Evolutionary conservation across 2,113 vertebrate genomes (phyloP).

Genomic region (Thamnaconus septentrionalis): DNA sequence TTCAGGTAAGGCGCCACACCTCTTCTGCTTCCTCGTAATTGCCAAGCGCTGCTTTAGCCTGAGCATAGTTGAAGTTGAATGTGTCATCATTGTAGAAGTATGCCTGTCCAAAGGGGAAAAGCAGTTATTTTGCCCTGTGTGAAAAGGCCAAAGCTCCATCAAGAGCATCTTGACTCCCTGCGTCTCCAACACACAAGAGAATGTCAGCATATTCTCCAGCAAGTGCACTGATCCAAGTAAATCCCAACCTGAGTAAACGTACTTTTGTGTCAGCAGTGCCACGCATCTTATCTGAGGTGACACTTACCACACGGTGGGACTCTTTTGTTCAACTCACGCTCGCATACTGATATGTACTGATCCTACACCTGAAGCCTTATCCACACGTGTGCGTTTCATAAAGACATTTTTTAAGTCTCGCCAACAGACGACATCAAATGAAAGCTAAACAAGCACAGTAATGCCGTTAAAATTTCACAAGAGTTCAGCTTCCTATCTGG

Average conservation of each 20-base stretch:
- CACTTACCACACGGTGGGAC: slow-evolving; percentile 18
- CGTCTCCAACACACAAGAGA: neutral
- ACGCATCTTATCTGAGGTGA: slow-evolving; percentile 19
- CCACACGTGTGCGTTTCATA: too few species aligned
- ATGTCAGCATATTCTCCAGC: neutral
- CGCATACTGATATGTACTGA: neutral
- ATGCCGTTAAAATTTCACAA: too few species aligned
- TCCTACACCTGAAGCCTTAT: too few species aligned
- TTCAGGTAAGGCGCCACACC: slow-evolving; percentile 60
- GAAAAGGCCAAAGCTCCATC: neutral
- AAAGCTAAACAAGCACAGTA: too few species aligned
- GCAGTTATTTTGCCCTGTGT: slow-evolving; percentile 1
- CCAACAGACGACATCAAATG: too few species aligned
- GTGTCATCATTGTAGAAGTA: slow-evolving; percentile 96
- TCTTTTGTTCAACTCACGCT: slow-evolving; percentile 6
- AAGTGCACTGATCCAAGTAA: neutral
- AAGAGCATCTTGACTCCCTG: too few species aligned
- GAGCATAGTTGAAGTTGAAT: slow-evolving; percentile 98
- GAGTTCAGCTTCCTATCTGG: too few species aligned
- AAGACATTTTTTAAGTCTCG: too few species aligned
- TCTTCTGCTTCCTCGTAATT: slow-evolving; percentile 93
- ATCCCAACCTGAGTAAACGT: neutral
- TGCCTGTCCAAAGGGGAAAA: slow-evolving; percentile 75
- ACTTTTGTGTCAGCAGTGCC: slow-evolving; percentile 15
- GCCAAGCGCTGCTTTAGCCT: slow-evolving; percentile 92